Conservation (phyloP, 2,797 vertebrate genomes). For the Mico argentatus region DNA sequence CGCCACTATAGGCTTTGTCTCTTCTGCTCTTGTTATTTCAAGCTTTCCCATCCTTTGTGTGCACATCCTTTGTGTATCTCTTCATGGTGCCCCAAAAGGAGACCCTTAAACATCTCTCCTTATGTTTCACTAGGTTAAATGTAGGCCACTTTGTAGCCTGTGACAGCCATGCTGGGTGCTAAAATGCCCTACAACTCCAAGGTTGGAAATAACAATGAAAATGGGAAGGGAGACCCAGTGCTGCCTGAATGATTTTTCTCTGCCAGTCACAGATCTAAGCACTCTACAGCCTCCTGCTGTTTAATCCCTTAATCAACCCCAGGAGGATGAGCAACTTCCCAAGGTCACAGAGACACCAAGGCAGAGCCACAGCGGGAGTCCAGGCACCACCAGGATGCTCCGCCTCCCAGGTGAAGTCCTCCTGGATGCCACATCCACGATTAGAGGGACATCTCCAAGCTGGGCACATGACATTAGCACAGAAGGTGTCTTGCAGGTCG, state of each 20-base stretch:
- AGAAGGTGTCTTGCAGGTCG: neutral
- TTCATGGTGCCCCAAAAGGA: neutral
- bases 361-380: neutral
- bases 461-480: neutral
- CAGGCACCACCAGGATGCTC: neutral
- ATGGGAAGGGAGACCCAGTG: neutral
- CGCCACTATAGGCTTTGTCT: neutral
- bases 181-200: neutral
- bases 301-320: neutral
- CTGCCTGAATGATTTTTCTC: neutral
- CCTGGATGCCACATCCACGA: neutral
- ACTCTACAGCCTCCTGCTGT: neutral
- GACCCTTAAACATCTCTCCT: neutral
- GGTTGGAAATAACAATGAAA: neutral
- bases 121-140: neutral
- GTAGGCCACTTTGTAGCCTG: neutral
- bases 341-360: neutral
- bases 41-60: neutral
- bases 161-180: neutral
- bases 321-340: neutral
- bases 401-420: neutral
- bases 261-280: neutral
- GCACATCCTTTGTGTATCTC: neutral
- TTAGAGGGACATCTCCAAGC: neutral
- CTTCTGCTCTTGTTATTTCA: neutral